Base-by-base conservation (phyloP, 2,888 invertebrate genomes). In the Meliscaeva auricollis region DNA sequence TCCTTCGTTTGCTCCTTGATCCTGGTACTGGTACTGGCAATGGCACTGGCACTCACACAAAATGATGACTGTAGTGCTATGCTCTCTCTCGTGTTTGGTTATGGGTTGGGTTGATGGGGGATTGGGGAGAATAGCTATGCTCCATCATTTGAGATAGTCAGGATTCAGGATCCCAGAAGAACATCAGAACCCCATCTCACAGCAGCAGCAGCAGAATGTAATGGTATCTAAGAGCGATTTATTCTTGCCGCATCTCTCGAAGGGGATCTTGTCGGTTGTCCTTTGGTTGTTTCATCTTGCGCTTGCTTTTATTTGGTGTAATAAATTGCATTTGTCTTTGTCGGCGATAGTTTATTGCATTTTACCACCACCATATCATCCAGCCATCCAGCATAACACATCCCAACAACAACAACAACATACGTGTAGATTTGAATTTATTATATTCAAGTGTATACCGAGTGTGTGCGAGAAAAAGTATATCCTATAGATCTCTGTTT, bases 251-350 rank as follows among this genome's bases (percentile, higher is more conserved):
- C 77, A 77, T 76, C 77, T 76, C 77, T 81, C 73, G 68, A 69
- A 81, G 81, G 76, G 69, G 81, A 81, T 85, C 85, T 85, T 80
- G 85, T 85, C 81, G 81, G 81, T 69, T 85, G 85, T 85, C 76
- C 76, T 81, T 81, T 32, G 52, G 60, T 56, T 72, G 38, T 58
- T 69, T 22, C 44, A 58, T 58, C 41, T 58, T 48, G 35, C 30
- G 62, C 15, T n/a, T 72, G 60, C 66, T 62, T 82, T 75, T 83
- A 70, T 79, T 79, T 68, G 75, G 62, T 77, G 76, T 85, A 85
- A 85, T 85, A 85, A 85, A 85, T 85, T 85, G 85, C 76, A 76
- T 81, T 85, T 73, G 81, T 60, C 76, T 76, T 81, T 80, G 76
- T 76, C 73, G 76, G 69, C 69, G 81, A 85, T 85, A 85, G 85